These are phyloP conservation scores for Panthera tigris DNA, from an alignment of 2,113 vertebrate genomes.

Conservation along the genomic window DNA sequence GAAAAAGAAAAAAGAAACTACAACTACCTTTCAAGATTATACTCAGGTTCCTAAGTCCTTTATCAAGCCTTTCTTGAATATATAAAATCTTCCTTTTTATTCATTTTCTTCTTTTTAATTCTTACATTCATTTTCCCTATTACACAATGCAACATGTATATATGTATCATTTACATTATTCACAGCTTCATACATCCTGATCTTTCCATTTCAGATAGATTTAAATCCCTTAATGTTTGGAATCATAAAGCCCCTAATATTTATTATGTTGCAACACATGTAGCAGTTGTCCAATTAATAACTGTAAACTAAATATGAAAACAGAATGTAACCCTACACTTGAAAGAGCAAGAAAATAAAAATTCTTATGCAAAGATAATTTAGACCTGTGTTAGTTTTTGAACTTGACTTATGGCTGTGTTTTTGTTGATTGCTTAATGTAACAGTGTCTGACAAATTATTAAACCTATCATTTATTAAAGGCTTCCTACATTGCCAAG, in stretches of 20 bases:
- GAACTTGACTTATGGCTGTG: background rate
- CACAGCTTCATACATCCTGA: background rate
- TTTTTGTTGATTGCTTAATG: background rate
- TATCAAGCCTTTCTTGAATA: background rate
- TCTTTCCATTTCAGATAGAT: background rate
- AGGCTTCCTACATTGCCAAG: background rate
- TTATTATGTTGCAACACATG: background rate
- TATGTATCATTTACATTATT: background rate
- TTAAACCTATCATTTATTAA: background rate
- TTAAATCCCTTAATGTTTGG: background rate
- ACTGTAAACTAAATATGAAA: background rate
- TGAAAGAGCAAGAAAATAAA: slow-evolving; percentile 29
- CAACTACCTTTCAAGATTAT: background rate
- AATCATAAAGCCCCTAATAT: background rate
- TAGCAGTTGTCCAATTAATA: background rate
- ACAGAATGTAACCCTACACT: background rate
- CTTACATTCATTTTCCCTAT: background rate
- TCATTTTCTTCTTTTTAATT: background rate
- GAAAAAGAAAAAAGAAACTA: background rate
- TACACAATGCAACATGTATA: background rate
- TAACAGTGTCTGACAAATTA: background rate
- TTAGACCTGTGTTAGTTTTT: background rate
- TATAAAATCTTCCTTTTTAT: background rate
- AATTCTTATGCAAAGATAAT: background rate
- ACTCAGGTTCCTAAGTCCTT: background rate